phyloP scores from a whole-genome alignment of 2,888 invertebrate species.

The Hemaris fuciformis region DNA sequence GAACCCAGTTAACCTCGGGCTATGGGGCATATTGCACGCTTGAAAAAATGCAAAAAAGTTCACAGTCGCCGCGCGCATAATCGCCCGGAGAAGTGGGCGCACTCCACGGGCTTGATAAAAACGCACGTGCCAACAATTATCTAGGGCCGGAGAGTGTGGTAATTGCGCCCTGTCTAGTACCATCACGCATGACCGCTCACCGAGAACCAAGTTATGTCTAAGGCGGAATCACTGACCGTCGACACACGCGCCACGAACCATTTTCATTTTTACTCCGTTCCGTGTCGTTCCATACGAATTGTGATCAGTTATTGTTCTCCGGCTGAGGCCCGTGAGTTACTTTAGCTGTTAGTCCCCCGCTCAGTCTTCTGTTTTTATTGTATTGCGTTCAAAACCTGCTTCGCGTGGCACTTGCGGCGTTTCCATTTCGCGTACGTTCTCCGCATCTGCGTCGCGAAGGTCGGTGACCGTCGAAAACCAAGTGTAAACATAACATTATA shows the following conservation, averaged over 20 bases:
- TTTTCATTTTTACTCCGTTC: conserved; percentile 17
- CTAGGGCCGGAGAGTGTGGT: conserved; percentile 52
- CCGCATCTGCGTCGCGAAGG: conserved; percentile 66
- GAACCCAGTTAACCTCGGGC: conserved; percentile 65
- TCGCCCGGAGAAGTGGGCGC: conserved; percentile 47
- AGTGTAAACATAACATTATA: conserved; percentile 55
- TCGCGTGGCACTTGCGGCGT: conserved; percentile 43
- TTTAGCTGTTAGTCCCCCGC: conserved; percentile 38
- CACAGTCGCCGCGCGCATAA: conserved; percentile 40
- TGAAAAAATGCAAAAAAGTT: conserved; percentile 62
- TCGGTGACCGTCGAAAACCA: conserved; percentile 73
- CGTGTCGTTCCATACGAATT: conserved; percentile 16
- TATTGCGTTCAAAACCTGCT: conserved; percentile 53
- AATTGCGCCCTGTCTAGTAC: conserved; percentile 47
- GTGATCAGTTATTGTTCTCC: conserved; percentile 31
- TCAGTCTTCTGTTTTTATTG: conserved; percentile 51
- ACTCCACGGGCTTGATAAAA: conserved; percentile 59
- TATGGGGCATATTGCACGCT: conserved; percentile 58
- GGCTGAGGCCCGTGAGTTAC: conserved; percentile 43
- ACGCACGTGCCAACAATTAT: conserved; percentile 77
- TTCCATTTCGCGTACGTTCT: conserved; percentile 35
- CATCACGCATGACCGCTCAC: conserved; percentile 63
- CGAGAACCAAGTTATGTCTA: conserved; percentile 50
- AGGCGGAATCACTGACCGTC: conserved; percentile 58
- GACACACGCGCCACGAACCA: conserved; percentile 56